These are phyloP conservation scores for Pedetes capensis DNA, from an alignment of 2,113 vertebrate species.

Conservation along the genomic window DNA sequence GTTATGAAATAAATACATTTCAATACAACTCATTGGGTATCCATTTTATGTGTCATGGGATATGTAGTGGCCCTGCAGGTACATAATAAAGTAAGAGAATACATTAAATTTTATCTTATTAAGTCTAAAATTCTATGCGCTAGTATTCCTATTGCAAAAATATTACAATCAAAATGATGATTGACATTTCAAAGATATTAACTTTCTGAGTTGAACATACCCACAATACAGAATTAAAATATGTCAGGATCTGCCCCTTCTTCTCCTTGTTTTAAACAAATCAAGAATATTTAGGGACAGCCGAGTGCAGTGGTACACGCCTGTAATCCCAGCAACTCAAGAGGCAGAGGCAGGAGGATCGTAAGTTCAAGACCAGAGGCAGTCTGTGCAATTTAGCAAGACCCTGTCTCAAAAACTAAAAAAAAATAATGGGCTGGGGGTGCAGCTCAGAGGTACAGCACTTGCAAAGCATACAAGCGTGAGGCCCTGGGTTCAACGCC, in stretches of 20 bases:
- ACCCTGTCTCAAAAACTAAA: too few species aligned
- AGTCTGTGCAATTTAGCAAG: too few species aligned
- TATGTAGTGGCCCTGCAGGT: not conserved
- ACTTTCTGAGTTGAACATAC: not conserved
- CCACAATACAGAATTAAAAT: not conserved
- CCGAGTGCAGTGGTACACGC: too few species aligned
- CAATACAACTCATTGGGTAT: not conserved
- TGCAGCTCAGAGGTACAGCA: too few species aligned
- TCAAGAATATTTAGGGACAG: too few species aligned
- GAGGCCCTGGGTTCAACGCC: too few species aligned
- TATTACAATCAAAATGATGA: not conserved
- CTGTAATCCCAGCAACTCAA: too few species aligned
- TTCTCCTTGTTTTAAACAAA: not conserved
- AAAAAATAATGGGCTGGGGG: too few species aligned
- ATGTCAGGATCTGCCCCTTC: not conserved
- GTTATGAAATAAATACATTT: not conserved
- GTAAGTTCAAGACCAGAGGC: too few species aligned
- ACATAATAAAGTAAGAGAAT: not conserved
- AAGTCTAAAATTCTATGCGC: not conserved
- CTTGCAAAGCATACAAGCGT: too few species aligned
- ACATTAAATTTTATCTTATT: not conserved
- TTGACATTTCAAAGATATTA: not conserved
- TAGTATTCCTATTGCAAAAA: not conserved
- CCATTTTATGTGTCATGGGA: not conserved
- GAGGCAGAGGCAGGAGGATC: too few species aligned